A percentile compares a stretch with the other conserved stretches of the same genome.
phyloP scores from a whole-genome alignment of 92 coral and sea anemone genomes.

The Epizoanthus rinbou region DNA sequence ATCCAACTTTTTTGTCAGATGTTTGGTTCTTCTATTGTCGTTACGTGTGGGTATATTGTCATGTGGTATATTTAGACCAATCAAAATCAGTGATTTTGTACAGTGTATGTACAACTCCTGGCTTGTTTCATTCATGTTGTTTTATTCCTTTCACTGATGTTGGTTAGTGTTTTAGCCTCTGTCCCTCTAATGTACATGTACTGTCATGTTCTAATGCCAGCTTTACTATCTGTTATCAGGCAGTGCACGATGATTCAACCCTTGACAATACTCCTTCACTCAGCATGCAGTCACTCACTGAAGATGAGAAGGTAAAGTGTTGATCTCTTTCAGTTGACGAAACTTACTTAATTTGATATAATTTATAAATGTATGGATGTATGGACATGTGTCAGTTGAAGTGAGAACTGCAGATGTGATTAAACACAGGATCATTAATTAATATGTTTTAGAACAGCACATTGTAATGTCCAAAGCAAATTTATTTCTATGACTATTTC shows the following conservation, averaged over 20 bases:
- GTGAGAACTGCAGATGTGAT: too few relatives aligned
- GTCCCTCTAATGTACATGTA: not conserved
- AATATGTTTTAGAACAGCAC: too few relatives aligned
- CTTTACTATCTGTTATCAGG: slow-evolving; percentile 54
- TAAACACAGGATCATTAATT: too few relatives aligned
- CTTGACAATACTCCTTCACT: slow-evolving; percentile 94
- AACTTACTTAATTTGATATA: not conserved
- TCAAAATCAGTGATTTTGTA: too few relatives aligned
- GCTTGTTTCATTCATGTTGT: not conserved
- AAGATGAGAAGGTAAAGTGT: slow-evolving; percentile 75
- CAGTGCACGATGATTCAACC: slow-evolving; percentile 90
- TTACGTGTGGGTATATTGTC: too few relatives aligned
- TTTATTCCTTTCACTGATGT: slow-evolving; percentile 5
- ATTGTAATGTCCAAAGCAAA: too few relatives aligned
- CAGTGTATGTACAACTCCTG: too few relatives aligned
- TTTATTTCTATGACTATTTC: not conserved
- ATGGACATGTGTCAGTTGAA: too few relatives aligned
- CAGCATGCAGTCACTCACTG: slow-evolving; percentile 91
- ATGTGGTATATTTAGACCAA: too few relatives aligned
- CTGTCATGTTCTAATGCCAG: not conserved
- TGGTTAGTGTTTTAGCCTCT: not conserved
- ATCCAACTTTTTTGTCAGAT: too few relatives aligned
- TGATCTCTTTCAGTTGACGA: not conserved
- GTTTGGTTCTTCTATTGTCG: too few relatives aligned
- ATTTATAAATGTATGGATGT: too few relatives aligned